Evolutionary conservation across 2,888 invertebrate genomes (phyloP).

Genomic region (Eilema sororculum): DNA sequence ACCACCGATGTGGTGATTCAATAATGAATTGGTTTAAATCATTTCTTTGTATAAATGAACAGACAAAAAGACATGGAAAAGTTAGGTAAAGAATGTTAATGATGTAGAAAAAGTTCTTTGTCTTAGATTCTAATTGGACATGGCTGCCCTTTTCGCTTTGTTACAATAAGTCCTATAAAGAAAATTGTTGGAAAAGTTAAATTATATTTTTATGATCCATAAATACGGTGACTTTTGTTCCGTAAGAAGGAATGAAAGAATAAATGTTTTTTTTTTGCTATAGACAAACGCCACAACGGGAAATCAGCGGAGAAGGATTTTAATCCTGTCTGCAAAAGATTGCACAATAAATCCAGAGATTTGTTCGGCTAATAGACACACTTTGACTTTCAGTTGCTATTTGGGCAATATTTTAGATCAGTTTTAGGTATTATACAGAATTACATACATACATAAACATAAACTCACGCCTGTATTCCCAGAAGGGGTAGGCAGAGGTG

Average conservation of each 20-base stretch:
- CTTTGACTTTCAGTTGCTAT: not conserved
- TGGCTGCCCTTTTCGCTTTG: not conserved
- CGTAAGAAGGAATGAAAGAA: not conserved
- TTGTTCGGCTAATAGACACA: not conserved
- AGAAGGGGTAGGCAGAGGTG: too few relatives aligned
- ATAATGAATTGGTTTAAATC: slow-evolving; percentile 45
- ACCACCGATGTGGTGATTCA: slow-evolving; percentile 26
- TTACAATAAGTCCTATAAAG: not conserved
- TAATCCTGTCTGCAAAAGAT: not conserved
- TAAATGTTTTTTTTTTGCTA: not conserved
- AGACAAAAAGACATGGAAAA: slow-evolving; percentile 14
- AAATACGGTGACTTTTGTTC: not conserved
- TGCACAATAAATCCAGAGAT: not conserved
- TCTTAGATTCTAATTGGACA: slow-evolving; percentile 14
- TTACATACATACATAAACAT: too few relatives aligned
- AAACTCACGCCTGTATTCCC: too few relatives aligned
- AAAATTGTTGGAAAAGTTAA: slow-evolving; percentile 1
- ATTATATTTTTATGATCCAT: slow-evolving; percentile 1
- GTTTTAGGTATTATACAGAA: not conserved
- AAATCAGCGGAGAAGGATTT: not conserved
- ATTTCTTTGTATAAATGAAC: slow-evolving; percentile 32
- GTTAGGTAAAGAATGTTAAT: slow-evolving; percentile 21
- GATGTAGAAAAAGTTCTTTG: slow-evolving; percentile 1
- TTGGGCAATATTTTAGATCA: not conserved
- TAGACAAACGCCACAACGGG: not conserved